These are phyloP conservation scores for Hydractinia symbiolongicarpus DNA, from an alignment of 30 jellyfish, hydroid and myxozoan species.

Conservation along the genomic window DNA sequence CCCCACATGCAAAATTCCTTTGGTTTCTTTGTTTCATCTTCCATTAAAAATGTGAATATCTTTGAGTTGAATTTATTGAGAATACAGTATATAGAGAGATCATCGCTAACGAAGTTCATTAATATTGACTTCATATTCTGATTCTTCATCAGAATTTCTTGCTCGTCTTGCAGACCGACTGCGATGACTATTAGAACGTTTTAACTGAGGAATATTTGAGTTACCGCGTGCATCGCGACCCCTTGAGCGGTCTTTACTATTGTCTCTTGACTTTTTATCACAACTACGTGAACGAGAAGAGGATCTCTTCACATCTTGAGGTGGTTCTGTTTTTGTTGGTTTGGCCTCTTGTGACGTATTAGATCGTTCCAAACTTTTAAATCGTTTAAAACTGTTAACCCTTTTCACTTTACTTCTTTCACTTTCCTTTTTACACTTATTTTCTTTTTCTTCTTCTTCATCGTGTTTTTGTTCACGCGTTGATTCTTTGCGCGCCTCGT, in stretches of 20 bases:
- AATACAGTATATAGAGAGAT: not conserved
- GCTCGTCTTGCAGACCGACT: not conserved
- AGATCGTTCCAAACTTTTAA: not conserved
- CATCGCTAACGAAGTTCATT: constrained; percentile 15
- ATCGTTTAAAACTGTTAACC: not conserved
- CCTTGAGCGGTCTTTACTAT: not conserved
- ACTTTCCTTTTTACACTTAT: constrained; percentile 1
- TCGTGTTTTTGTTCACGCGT: not conserved
- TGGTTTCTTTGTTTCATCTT: too few relatives aligned
- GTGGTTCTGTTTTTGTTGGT: not conserved
- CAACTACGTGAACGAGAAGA: constrained; percentile 5
- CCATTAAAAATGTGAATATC: too few relatives aligned
- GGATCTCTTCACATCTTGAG: not conserved
- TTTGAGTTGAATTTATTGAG: not conserved
- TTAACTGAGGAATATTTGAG: not conserved
- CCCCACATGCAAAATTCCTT: too few relatives aligned
- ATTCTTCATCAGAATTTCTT: constrained; percentile 9
- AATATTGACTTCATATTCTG: constrained; percentile 26
- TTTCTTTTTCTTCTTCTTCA: not conserved
- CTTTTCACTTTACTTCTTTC: not conserved
- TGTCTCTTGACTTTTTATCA: not conserved
- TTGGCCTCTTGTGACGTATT: not conserved
- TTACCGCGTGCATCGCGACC: not conserved
- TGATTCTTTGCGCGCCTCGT: not conserved
- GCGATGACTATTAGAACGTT: constrained; percentile 13